phyloP scores from a whole-genome alignment of 1,140 invertebrate genomes.

The Sminthurinus signatus region DNA sequence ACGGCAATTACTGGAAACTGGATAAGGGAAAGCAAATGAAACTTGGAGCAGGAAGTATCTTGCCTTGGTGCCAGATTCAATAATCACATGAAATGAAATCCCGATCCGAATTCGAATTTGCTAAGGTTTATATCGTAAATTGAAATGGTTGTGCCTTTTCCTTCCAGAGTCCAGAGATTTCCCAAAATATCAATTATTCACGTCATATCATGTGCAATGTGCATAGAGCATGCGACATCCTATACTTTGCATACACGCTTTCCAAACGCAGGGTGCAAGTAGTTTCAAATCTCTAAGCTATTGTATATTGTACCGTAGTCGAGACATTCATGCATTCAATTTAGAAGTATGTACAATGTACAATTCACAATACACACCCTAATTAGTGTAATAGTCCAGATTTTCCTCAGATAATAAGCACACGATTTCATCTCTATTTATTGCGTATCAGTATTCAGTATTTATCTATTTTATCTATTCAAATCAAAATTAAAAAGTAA shows the following conservation, averaged over 20 bases:
- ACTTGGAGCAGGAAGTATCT: too few species aligned
- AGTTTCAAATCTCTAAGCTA: neutral
- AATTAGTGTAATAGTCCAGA: too few species aligned
- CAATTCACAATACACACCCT: too few species aligned
- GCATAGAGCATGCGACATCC: too few species aligned
- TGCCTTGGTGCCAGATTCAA: neutral
- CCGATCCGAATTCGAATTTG: too few species aligned
- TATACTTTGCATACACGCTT: neutral
- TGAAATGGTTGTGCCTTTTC: constrained; percentile 7
- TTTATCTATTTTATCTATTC: too few species aligned
- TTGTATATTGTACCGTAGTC: neutral
- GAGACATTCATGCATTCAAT: too few species aligned
- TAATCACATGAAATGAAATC: constrained; percentile 2
- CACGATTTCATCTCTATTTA: neutral
- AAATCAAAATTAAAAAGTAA: neutral
- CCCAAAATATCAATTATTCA: constrained; percentile 8
- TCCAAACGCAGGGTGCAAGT: neutral
- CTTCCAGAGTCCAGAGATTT: neutral
- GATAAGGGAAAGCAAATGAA: too few species aligned
- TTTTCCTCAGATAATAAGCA: neutral
- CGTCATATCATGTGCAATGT: too few species aligned
- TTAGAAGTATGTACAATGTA: too few species aligned
- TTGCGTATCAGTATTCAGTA: too few species aligned
- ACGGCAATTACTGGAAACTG: too few species aligned
- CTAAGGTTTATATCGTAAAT: neutral